Conservation (phyloP, 2,888 invertebrate genomes). For the Empis stercorea region DNA sequence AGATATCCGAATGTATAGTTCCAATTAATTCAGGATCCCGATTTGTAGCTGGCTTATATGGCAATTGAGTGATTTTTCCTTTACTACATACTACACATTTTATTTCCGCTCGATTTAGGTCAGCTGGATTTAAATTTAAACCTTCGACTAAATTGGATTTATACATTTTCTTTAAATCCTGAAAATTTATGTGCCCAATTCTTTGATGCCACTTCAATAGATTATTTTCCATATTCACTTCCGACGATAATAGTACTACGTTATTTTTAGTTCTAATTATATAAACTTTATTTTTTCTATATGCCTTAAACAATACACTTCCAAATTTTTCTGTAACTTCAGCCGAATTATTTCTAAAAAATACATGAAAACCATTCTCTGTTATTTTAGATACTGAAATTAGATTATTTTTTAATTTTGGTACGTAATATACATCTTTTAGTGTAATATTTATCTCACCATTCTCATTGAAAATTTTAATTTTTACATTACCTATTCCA, state of each 20-base stretch:
- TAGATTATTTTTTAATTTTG: slow-evolving; percentile 4
- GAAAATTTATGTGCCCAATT: slow-evolving; percentile 5
- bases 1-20: slow-evolving; percentile 2
- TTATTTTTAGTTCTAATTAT: background rate
- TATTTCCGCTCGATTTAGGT: background rate
- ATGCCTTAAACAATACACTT: background rate
- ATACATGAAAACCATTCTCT: slow-evolving; percentile 3
- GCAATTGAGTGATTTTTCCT: background rate
- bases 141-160: background rate
- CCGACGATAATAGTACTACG: background rate
- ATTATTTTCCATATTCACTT: background rate
- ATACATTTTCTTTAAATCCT: background rate
- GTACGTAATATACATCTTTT: slow-evolving; percentile 1
- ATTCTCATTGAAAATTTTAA: background rate
- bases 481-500: background rate
- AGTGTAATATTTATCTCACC: background rate
- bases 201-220: slow-evolving; percentile 4
- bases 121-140: background rate
- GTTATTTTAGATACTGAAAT: slow-evolving; percentile 4
- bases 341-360: background rate
- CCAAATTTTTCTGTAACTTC: background rate
- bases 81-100: slow-evolving; percentile 2
- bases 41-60: background rate
- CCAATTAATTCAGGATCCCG: background rate
- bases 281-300: background rate